These are phyloP conservation scores for Leptosomus discolor DNA, from an alignment of 2,113 vertebrate genomes.

Conservation along the genomic window DNA sequence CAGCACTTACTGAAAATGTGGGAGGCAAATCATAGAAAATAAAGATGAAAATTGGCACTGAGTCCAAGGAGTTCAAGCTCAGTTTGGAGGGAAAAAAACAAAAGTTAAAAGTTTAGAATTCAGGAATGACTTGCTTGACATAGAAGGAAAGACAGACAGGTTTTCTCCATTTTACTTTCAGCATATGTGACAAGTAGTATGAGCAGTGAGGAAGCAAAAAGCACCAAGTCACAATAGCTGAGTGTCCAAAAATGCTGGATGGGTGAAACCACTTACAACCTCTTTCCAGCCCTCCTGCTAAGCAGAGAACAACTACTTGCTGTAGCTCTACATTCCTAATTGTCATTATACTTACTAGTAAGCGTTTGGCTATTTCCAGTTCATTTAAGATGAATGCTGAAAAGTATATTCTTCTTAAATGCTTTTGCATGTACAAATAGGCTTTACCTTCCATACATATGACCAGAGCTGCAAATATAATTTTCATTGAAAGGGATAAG, in stretches of 20 bases:
- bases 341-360: not conserved
- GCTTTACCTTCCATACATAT: not conserved
- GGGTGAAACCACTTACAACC: not conserved
- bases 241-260: not conserved
- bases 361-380: not conserved
- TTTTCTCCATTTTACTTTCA: not conserved
- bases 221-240: not conserved
- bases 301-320: not conserved
- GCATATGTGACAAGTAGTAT: not conserved
- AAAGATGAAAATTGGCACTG: not conserved
- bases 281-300: not conserved
- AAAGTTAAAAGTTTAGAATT: not conserved
- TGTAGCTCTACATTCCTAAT: not conserved
- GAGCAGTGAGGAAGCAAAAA: not conserved
- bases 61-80: not conserved
- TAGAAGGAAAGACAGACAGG: not conserved
- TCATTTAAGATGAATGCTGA: not conserved
- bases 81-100: not conserved
- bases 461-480: not conserved
- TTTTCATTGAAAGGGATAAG: not conserved
- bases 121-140: not conserved
- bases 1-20: not conserved
- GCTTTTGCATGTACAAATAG: not conserved
- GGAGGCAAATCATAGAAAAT: not conserved
- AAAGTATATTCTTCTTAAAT: not conserved